Percentiles rank a stretch among this genome's conserved stretches.
phyloP scores from a whole-genome alignment of 2,888 invertebrate species.

The Lutraria lutraria region DNA sequence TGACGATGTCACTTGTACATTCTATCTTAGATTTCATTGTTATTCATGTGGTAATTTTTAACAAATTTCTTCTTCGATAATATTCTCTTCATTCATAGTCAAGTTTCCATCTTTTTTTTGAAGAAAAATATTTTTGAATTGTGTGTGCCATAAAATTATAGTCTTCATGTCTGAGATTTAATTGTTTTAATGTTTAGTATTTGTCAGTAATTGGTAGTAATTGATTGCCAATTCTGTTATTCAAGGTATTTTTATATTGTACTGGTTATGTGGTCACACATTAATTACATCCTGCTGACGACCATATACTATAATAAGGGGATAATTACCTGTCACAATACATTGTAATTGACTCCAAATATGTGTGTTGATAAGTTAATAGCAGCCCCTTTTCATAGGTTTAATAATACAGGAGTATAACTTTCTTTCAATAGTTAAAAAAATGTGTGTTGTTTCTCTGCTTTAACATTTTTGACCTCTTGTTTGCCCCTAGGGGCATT shows the following conservation, averaged over 20 bases:
- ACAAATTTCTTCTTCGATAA: no score
- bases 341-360: neutral
- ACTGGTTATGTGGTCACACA: neutral
- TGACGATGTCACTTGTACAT: no score
- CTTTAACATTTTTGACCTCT: neutral
- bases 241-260: neutral
- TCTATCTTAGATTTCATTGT: no score
- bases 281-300: constrained; percentile 35
- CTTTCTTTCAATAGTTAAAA: neutral
- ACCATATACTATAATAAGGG: constrained; percentile 42
- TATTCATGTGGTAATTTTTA: no score
- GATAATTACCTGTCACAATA: constrained; percentile 36
- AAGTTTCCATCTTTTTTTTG: neutral
- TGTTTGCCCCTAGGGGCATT: constrained; percentile 29
- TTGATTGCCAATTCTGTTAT: constrained; percentile 4
- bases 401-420: neutral
- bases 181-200: neutral
- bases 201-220: no score
- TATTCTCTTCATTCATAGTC: neutral
- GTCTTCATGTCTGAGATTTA: neutral
- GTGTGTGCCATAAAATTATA: neutral
- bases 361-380: constrained; percentile 35
- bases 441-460: neutral
- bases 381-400: neutral
- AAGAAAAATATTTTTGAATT: no score